Conservation (phyloP, 2,888 invertebrate genomes). For the Phrixothrix hirtus region DNA sequence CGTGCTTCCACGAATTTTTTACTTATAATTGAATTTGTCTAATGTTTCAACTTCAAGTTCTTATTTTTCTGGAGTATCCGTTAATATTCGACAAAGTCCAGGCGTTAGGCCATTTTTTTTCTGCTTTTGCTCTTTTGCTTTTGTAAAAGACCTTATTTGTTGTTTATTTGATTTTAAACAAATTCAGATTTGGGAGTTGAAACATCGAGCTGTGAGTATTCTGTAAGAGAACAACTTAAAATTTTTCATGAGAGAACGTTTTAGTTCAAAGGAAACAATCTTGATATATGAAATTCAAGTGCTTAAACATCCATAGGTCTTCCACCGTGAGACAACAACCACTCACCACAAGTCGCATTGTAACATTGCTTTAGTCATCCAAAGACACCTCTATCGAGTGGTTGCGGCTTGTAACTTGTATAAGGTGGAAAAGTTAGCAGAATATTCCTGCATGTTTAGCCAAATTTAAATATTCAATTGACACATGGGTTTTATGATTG, state of each 20-base stretch:
- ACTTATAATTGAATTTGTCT: conserved; percentile 1
- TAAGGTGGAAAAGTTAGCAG: conserved; percentile 41
- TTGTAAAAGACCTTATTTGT: background rate
- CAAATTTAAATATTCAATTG: conserved; percentile 28
- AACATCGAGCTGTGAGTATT: background rate
- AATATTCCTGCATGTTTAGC: conserved; percentile 8
- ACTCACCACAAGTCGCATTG: conserved; percentile 3
- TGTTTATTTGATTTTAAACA: background rate
- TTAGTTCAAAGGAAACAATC: background rate
- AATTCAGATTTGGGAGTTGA: background rate
- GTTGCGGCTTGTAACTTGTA: conserved; percentile 39
- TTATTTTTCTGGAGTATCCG: background rate
- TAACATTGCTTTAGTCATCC: conserved; percentile 38
- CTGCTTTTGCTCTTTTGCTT: background rate
- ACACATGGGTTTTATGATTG: conserved; percentile 35
- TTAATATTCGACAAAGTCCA: background rate
- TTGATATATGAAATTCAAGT: background rate
- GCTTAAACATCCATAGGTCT: background rate
- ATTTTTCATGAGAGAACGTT: background rate
- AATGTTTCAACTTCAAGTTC: conserved; percentile 1
- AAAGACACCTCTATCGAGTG: conserved; percentile 38
- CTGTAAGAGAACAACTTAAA: background rate
- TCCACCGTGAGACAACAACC: background rate
- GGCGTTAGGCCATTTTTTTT: background rate
- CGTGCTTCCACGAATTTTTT: conserved; percentile 1